Evolutionary conservation across 2,113 vertebrate genomes (phyloP).

Genomic region (Pelecanus crispus): DNA sequence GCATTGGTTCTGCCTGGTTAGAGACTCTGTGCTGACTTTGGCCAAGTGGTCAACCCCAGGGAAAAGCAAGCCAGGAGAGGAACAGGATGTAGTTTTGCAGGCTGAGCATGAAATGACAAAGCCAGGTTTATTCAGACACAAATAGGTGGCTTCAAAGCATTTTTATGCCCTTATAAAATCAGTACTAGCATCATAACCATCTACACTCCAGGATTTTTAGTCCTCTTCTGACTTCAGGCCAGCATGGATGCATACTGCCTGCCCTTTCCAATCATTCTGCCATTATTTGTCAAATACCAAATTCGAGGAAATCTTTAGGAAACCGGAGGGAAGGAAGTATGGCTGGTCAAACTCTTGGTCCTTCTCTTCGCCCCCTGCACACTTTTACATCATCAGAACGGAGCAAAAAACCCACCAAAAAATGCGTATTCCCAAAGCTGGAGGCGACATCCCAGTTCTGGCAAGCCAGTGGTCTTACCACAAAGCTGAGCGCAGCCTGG

Average conservation of each 20-base stretch:
- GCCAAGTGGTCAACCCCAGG: constrained; percentile 28
- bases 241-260: neutral
- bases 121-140: constrained; percentile 33
- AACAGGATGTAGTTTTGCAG: constrained; percentile 28
- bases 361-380: neutral
- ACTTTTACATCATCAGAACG: constrained; percentile 7
- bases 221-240: neutral
- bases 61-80: constrained; percentile 3
- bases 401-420: constrained; percentile 42
- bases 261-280: neutral
- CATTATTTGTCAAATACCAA: constrained; percentile 15
- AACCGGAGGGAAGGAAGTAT: neutral
- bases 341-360: constrained; percentile 30
- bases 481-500: neutral
- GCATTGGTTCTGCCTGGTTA: constrained; percentile 19
- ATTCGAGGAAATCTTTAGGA: neutral
- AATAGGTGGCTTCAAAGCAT: constrained; percentile 10
- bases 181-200: neutral
- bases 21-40: neutral
- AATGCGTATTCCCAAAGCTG: constrained; percentile 15
- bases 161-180: neutral
- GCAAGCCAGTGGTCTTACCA: constrained; percentile 1
- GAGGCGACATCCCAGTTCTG: constrained; percentile 3
- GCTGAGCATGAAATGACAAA: constrained; percentile 20
- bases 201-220: neutral